phyloP scores from a whole-genome alignment of 1,140 invertebrate species.

The Micrasema longulum region DNA sequence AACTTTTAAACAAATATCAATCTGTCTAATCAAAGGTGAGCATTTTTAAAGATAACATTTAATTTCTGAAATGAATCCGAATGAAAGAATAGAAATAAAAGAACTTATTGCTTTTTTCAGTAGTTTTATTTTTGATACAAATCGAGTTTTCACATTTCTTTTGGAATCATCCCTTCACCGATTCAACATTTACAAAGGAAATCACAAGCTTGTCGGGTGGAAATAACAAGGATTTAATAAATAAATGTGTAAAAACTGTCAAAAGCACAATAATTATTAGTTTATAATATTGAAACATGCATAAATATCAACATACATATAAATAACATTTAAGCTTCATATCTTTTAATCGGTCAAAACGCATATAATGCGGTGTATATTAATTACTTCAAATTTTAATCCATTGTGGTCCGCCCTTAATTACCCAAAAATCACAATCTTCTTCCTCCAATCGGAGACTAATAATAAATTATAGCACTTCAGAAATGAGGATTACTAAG shows the following conservation, averaged over 20 bases:
- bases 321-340: constrained; percentile 34
- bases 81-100: too few species aligned
- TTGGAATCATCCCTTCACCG: constrained; percentile 5
- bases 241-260: constrained; percentile 29
- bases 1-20: too few species aligned
- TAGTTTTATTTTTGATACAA: constrained; percentile 16
- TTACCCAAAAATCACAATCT: constrained; percentile 17
- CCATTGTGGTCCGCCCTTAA: constrained; percentile 24
- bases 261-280: constrained; percentile 23
- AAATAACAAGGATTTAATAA: constrained; percentile 15
- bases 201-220: constrained; percentile 14
- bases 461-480: constrained; percentile 19
- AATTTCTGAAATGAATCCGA: too few species aligned
- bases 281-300: constrained; percentile 29
- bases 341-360: constrained; percentile 15
- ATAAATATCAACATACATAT: constrained; percentile 35
- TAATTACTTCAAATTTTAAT: constrained; percentile 9
- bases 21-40: too few species aligned
- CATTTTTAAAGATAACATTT: too few species aligned
- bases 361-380: constrained; percentile 3
- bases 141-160: constrained; percentile 15
- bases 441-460: neutral
- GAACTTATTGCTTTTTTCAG: neutral
- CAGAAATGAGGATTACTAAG: constrained; percentile 23
- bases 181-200: constrained; percentile 8